Evolutionary conservation across 2,888 invertebrate species (phyloP), one percentile per base, ranked within the genome.

Genomic region (Amphiduros pacificus): DNA sequence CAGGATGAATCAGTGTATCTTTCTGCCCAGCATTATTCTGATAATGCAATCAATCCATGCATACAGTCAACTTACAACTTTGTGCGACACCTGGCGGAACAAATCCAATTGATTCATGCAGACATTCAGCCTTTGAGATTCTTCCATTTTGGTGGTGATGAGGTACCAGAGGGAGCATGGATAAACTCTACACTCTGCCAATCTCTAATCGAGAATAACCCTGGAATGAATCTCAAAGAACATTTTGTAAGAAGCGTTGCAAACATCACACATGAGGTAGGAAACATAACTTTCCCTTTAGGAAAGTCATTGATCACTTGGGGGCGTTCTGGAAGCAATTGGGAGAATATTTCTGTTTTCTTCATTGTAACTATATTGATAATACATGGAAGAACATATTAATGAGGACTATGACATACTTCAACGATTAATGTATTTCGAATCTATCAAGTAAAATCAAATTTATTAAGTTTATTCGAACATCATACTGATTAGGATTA

Each of bases 1-100:
- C n/a, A 44, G 44, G 44, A 44, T 22, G 22, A n/a, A 44, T 20
- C 44, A 0, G 44, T 56, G 28, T 77, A 75, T 60, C 52, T 65
- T n/a, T 76, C 77, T 0, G 70, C 74, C 0, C 78, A 79, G 67
- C 51, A 65, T 48, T 80, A 72, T 64, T 69, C 60, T 0, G 74
- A 77, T 64, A 74, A 77, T 59, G 77, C 74, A 22, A 68, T 79
- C 4, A 78, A 80, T 59, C 78, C 78, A 0, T 80, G 80, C 55
- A 59, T 79, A 20, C 55, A 72, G 5, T 73, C 75, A 2, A 77
- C 77, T 4, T 77, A 74, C 59, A 61, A 5, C 11, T 79, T 80
- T 55, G 58, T 79, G 1, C 64, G 74, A 5, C 26, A 44, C 4
- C 66, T 70, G 11, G 52, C 77, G 6, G 63, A 66, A n/a, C 62